phyloP scores from a whole-genome alignment of 1,140 invertebrate genomes.

The Drosophila tsacasi region DNA sequence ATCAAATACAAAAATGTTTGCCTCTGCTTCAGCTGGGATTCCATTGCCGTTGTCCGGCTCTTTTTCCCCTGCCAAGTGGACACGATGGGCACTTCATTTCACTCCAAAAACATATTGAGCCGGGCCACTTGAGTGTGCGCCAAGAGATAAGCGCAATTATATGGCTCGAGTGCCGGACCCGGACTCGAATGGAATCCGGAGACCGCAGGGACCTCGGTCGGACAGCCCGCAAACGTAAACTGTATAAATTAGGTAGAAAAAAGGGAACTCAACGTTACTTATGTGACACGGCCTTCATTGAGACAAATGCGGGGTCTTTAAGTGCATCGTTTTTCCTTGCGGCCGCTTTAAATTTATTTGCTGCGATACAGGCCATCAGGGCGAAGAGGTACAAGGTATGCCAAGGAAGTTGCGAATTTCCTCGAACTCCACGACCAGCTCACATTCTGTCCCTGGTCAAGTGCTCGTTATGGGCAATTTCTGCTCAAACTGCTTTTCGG shows the following conservation, averaged over 20 bases:
- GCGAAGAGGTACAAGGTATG: conserved; percentile 57
- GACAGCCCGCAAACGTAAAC: conserved; percentile 8
- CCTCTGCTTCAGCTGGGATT: conserved; percentile 52
- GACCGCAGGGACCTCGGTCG: conserved; percentile 19
- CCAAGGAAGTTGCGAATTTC: conserved; percentile 47
- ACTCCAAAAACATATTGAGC: conserved; percentile 79
- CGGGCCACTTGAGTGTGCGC: conserved; percentile 78
- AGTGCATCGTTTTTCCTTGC: conserved; percentile 54
- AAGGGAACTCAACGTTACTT: conserved; percentile 55
- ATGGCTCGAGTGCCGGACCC: conserved; percentile 64
- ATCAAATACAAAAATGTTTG: conserved; percentile 73
- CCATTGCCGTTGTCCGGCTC: conserved; percentile 30
- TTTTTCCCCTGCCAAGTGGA: conserved; percentile 43
- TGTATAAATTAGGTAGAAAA: conserved; percentile 77
- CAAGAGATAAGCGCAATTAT: conserved; percentile 82
- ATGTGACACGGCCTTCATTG: conserved; percentile 73
- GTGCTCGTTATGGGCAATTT: conserved; percentile 80
- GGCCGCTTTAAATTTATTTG: conserved; percentile 66
- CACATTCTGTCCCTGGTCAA: conserved; percentile 69
- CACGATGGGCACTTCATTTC: conserved; percentile 75
- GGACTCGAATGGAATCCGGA: conserved; percentile 34
- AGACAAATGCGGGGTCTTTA: conserved; percentile 75
- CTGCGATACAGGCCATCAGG: conserved; percentile 18
- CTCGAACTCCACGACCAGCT: conserved; percentile 58
- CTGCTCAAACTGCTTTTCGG: conserved; percentile 54